Base-by-base conservation (phyloP, 92 coral and sea anemone genomes). In the Siderastrea siderea region DNA sequence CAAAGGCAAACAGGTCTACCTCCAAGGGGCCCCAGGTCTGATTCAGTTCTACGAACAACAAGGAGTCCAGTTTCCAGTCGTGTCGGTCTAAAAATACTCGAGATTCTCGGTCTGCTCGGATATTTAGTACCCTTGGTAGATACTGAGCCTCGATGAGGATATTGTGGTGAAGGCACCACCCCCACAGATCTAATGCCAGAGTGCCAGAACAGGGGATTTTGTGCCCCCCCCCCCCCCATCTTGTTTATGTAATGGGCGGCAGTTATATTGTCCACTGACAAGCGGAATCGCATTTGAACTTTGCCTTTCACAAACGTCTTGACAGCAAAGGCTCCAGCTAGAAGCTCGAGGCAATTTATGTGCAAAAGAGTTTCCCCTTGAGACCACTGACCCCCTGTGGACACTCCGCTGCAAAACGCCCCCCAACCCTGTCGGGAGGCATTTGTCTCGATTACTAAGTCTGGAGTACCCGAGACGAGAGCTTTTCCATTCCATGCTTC, bases 401-500 rank as follows among this genome's bases (percentile, higher is more conserved):
- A 68, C 26, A 86, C 84, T 48, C 93, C 84, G 88, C 55, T 89
- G 88, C 93, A 89, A 72, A 57, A 90, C 48, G 91, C 96, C 62
- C 89, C 93, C 93, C 89, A 93, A 43, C 96, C 93, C 47, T 59
- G 74, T 6, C 80, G 85, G 81, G 92, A 93, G 63, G 93, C 93
- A 87, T 90, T 91, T 62, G 93, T 93, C 92, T 86, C 93, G 86
- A 86, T 93, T 46, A 83, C 78, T 68, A 90, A 78, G 47, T 86
- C 90, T 81, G 91, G 93, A 52, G 80, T 51, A 59, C 88, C 86
- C 43, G 93, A 70, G 51, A 84, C 52, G 17, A 84, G 86, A 75
- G 84, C 79, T 79, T 84, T 92, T 71, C 92, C 92, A 58, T 88
- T 92, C 90, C 95, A 92, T n/a, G 95, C 95, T 17, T 88, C 92